Evolutionary conservation across 2,888 invertebrate species (phyloP).

Genomic region (Dynastes maya): DNA sequence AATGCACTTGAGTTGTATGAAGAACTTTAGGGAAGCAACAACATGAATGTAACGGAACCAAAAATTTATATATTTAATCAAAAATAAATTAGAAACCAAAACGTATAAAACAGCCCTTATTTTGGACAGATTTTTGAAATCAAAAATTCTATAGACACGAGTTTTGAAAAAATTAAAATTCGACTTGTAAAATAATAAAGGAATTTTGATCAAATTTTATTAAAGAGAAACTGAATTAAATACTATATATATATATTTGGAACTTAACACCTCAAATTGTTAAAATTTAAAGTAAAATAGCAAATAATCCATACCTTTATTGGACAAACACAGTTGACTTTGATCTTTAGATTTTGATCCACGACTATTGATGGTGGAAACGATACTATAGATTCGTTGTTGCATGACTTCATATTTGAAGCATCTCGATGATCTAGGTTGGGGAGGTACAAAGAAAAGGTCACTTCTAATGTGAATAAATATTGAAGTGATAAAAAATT

Average conservation of each 20-base stretch:
- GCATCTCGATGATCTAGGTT: conserved; percentile 1
- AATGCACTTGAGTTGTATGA: too few species aligned
- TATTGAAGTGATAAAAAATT: conserved; percentile 12
- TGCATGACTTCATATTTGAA: conserved; percentile 7
- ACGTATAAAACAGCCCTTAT: too few species aligned
- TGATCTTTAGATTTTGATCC: background rate
- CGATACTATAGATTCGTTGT: background rate
- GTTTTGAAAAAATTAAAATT: too few species aligned
- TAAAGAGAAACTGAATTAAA: background rate
- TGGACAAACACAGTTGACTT: background rate
- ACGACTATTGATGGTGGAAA: conserved; percentile 10
- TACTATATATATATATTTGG: too few species aligned
- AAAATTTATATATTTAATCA: too few species aligned
- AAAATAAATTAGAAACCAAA: too few species aligned
- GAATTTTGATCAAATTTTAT: too few species aligned
- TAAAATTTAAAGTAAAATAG: background rate
- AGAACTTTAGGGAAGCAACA: too few species aligned
- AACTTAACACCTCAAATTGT: background rate
- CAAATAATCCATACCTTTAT: background rate
- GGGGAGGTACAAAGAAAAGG: conserved; percentile 11
- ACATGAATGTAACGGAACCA: too few species aligned
- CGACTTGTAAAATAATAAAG: too few species aligned
- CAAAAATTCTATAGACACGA: too few species aligned
- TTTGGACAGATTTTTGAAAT: too few species aligned
- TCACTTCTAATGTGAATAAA: conserved; percentile 28